Conservation (phyloP, 1,140 invertebrate genomes). For the Drosophila funebris region DNA sequence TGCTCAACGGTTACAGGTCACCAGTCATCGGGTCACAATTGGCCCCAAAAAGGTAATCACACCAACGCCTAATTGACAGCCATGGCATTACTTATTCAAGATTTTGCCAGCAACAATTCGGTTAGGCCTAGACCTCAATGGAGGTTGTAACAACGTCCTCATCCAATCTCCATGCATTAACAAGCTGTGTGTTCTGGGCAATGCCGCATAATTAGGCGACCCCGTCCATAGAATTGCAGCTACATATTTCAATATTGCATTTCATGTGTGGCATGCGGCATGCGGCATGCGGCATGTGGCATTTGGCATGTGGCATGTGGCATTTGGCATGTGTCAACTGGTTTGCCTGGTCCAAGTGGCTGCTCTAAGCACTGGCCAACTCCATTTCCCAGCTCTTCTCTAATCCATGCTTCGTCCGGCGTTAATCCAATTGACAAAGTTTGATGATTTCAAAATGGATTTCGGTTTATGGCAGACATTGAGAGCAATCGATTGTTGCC, state of each 20-base stretch:
- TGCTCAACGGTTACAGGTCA: slow-evolving; percentile 2
- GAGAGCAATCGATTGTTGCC: neutral
- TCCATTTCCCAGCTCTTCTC: neutral
- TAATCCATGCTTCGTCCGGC: neutral
- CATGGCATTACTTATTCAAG: slow-evolving; percentile 36
- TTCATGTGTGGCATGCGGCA: neutral
- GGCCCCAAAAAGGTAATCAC: slow-evolving; percentile 34
- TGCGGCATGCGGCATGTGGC: too few species aligned
- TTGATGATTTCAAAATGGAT: neutral
- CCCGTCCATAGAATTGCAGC: neutral
- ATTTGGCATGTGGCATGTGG: too few species aligned
- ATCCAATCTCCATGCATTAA: slow-evolving; percentile 1
- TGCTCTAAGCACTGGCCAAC: neutral
- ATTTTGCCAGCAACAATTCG: neutral
- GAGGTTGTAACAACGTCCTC: neutral
- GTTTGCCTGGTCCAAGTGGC: neutral
- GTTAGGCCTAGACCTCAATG: neutral
- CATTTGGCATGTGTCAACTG: slow-evolving; percentile 1
- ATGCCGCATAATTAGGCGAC: slow-evolving; percentile 12
- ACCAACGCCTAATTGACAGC: slow-evolving; percentile 31
- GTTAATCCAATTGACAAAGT: neutral
- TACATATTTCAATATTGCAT: slow-evolving; percentile 32
- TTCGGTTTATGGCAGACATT: neutral
- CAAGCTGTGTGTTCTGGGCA: neutral
- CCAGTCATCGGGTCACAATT: slow-evolving; percentile 2